Conservation (phyloP, 2,888 invertebrate species). For the Luperina testacea region DNA sequence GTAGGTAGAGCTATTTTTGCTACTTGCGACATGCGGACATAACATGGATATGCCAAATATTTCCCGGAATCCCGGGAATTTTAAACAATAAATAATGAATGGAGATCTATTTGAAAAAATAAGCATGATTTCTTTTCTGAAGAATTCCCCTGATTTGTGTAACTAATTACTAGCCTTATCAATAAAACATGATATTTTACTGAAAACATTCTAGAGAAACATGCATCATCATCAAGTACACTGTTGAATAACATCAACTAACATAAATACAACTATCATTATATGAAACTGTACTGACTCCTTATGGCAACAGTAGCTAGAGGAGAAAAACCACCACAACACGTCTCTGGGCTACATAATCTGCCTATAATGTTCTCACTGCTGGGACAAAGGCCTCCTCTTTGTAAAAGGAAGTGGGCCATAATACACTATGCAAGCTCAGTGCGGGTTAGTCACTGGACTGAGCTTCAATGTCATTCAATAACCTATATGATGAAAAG, state of each 20-base stretch:
- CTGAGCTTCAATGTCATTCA: not conserved
- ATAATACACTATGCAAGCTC: not conserved
- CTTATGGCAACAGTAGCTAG: not conserved
- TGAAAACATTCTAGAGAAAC: not conserved
- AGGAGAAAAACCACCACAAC: not conserved
- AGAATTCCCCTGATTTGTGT: not conserved
- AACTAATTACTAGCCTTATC: slow-evolving; percentile 5
- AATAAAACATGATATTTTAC: slow-evolving; percentile 5
- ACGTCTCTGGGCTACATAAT: not conserved
- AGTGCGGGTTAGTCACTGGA: not conserved
- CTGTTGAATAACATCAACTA: not conserved
- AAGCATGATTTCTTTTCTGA: not conserved
- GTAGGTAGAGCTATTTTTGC: no score
- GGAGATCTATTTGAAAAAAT: not conserved
- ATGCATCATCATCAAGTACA: not conserved
- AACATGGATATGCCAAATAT: no score
- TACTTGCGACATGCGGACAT: no score
- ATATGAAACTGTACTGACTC: not conserved
- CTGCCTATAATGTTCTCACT: not conserved
- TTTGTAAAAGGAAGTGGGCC: not conserved
- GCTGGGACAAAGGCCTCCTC: not conserved
- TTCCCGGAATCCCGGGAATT: no score
- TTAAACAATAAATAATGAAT: not conserved
- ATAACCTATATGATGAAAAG: not conserved
- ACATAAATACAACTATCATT: not conserved